Evolutionary conservation across 1,140 invertebrate species (phyloP), one percentile per base, ranked within the genome.

Genomic region (Thrips palmi): DNA sequence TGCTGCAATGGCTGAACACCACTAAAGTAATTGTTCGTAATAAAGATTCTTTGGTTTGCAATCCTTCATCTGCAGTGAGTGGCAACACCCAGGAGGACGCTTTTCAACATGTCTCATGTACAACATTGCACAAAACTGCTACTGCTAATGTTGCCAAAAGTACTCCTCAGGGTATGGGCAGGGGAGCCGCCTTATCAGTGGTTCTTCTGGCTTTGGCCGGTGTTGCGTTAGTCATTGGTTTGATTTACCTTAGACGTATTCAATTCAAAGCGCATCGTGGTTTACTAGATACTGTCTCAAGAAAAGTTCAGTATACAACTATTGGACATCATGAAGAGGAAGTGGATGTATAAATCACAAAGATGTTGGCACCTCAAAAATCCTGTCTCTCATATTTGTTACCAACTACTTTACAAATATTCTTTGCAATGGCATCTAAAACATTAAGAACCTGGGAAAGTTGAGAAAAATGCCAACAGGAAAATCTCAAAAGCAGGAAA

Each of bases 261-360:
- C 60, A 44, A 51, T 76, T 18, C 60, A 62, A 42, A 62, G 60
- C 32, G 67, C 65, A 52, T 56, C 74, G 8, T 60, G 54, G n/a
- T 1, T 59, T 77, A 23, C 56, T 77, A 33, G 67, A 74, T 40
- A 67, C 65, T 40, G 64, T 77, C 23, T 64, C 71, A 21, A 67
- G 71, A 52, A 74, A 76, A 50, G 74, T 79, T 14, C 71, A 77
- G 41, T 80, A 80, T 45, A 78, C 74, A 2, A 73, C 71, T 14
- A 78, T 80, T 49, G 60, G 62, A 12, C 63, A 59, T 17, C 54
- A 54, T 21, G 65, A 67, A 27, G 54, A 52, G 12, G 63, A 65
- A 40, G 53, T 50, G 36, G 56, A 61, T 21, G 52, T 55, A 19
- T 62, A 44, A 56, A 30, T 22, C 32, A 15, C 1, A 42, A n/a